phyloP scores from a whole-genome alignment of 2,888 invertebrate species.

The Hemistola chrysoprasaria region DNA sequence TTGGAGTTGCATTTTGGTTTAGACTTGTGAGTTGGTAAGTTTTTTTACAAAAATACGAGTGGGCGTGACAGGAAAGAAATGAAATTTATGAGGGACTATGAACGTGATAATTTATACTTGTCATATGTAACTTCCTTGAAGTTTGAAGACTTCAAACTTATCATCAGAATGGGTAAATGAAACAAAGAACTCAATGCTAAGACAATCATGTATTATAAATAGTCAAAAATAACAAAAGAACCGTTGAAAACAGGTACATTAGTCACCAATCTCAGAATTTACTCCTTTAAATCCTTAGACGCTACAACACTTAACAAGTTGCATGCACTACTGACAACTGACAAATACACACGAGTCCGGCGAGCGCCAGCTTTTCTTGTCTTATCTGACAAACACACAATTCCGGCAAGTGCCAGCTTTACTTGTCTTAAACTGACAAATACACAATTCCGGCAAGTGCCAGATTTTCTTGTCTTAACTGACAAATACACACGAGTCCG shows the following conservation, averaged over 20 bases:
- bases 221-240: constrained; percentile 82
- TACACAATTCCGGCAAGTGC: constrained; percentile 41
- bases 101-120: too few relatives aligned
- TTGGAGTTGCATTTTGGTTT: too few relatives aligned
- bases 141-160: too few relatives aligned
- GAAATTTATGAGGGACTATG: too few relatives aligned
- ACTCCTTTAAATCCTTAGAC: constrained; percentile 78
- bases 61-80: too few relatives aligned
- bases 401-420: too few relatives aligned
- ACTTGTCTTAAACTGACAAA: too few relatives aligned
- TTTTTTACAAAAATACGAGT: too few relatives aligned
- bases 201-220: constrained; percentile 82
- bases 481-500: constrained; percentile 54
- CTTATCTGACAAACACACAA: too few relatives aligned
- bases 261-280: constrained; percentile 78
- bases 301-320: constrained; percentile 80
- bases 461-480: constrained; percentile 65
- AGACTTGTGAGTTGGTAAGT: too few relatives aligned
- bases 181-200: constrained; percentile 71
- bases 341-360: constrained; percentile 51
- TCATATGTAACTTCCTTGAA: too few relatives aligned
- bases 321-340: constrained; percentile 76
- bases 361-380: constrained; percentile 50
- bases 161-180: constrained; percentile 33
- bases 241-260: constrained; percentile 80